Conservation (phyloP, 2,113 vertebrate genomes). For the Seriola rivoliana region DNA sequence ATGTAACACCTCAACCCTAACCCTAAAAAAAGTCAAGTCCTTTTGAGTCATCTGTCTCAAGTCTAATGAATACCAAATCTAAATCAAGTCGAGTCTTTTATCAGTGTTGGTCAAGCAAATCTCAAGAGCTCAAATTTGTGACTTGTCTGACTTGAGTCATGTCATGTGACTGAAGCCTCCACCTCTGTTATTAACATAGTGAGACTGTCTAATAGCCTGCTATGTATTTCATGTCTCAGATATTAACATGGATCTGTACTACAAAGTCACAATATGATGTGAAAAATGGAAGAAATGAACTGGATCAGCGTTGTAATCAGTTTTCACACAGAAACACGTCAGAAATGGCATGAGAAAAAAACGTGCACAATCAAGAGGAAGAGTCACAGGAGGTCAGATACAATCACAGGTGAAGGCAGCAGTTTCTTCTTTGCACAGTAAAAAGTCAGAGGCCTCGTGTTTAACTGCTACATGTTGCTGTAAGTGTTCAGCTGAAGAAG, state of each 20-base stretch:
- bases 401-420: neutral
- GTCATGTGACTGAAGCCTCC: too few relatives aligned
- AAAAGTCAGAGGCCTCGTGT: neutral
- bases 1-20: too few relatives aligned
- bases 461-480: conserved; percentile 6
- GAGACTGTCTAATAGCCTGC: neutral
- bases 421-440: conserved; percentile 16
- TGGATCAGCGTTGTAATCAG: too few relatives aligned
- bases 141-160: too few relatives aligned
- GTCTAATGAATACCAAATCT: too few relatives aligned
- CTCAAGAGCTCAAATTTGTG: too few relatives aligned
- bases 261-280: neutral
- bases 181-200: neutral
- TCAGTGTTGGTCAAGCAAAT: too few relatives aligned
- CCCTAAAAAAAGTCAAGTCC: too few relatives aligned
- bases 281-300: neutral
- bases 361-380: neutral
- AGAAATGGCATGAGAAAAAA: neutral
- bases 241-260: neutral
- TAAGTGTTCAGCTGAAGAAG: neutral
- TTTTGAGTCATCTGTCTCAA: too few relatives aligned
- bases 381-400: neutral
- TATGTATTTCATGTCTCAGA: neutral
- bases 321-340: too few relatives aligned
- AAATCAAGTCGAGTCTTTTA: too few relatives aligned